phyloP scores from a whole-genome alignment of 2,113 vertebrate species.

The Syngnathoides biaculeatus region DNA sequence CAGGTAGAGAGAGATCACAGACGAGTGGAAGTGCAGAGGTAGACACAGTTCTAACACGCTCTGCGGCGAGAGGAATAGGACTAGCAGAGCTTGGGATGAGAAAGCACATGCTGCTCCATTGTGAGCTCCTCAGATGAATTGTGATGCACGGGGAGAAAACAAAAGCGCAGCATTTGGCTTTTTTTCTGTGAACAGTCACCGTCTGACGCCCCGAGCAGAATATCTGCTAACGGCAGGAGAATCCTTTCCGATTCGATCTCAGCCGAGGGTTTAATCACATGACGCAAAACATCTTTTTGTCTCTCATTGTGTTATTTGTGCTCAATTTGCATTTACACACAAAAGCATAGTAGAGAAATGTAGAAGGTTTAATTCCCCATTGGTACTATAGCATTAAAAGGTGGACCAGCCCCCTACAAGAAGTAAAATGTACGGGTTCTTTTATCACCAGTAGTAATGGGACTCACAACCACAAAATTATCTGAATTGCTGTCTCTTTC shows the following conservation, averaged over 20 bases:
- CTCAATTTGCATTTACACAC: slow-evolving; percentile 37
- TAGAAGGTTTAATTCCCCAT: not conserved
- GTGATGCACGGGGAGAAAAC: slow-evolving; percentile 26
- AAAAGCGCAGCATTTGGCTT: slow-evolving; percentile 34
- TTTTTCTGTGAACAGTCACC: slow-evolving; percentile 21
- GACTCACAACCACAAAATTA: not conserved
- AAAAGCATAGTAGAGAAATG: not conserved
- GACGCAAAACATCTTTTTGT: slow-evolving; percentile 50
- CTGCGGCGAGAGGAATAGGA: slow-evolving; percentile 26
- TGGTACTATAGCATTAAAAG: not conserved
- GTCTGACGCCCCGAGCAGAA: slow-evolving; percentile 13
- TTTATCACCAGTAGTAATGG: not conserved
- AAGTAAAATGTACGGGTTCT: not conserved
- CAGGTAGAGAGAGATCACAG: slow-evolving; percentile 46
- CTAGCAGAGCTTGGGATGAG: slow-evolving; percentile 34
- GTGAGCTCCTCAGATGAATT: slow-evolving; percentile 31
- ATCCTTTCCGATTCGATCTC: slow-evolving; percentile 41
- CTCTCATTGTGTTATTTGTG: slow-evolving; percentile 7
- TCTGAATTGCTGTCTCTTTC: not conserved
- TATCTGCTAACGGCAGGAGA: slow-evolving; percentile 51
- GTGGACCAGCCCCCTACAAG: not conserved
- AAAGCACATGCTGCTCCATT: slow-evolving; percentile 42
- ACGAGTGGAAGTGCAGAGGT: slow-evolving; percentile 28
- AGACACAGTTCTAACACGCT: slow-evolving; percentile 47
- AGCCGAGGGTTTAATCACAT: slow-evolving; percentile 53